Conservation (phyloP, 2,888 invertebrate genomes). For the Pristionchus mayeri region DNA sequence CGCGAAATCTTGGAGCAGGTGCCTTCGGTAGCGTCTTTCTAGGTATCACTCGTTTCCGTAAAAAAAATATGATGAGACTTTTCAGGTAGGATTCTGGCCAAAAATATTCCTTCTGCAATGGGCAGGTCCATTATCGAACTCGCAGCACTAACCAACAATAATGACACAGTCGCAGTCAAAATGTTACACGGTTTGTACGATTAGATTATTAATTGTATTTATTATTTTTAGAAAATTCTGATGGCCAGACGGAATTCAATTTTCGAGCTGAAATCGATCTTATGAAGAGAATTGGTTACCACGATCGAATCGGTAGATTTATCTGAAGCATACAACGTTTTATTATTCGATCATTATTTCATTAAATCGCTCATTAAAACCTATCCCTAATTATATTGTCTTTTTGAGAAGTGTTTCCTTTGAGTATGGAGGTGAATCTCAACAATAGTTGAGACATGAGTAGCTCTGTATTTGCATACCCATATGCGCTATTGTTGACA, state of each 20-base stretch:
- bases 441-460: no score
- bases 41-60: neutral
- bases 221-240: neutral
- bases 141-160: neutral
- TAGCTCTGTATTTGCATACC: no score
- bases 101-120: neutral
- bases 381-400: no score
- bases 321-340: no score
- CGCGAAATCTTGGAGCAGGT: neutral
- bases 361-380: no score
- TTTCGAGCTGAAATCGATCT: neutral
- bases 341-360: no score
- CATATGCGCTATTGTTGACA: no score
- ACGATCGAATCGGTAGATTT: conserved; percentile 16
- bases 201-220: no score
- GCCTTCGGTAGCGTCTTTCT: conserved; percentile 7
- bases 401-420: no score
- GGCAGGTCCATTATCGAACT: neutral
- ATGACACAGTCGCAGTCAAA: neutral
- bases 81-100: neutral
- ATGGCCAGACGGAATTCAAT: neutral
- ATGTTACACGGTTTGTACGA: conserved; percentile 12
- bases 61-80: neutral
- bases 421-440: no score
- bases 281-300: neutral